A percentile compares a stretch with the other conserved stretches of the same genome.
Conservation (phyloP, 2,888 invertebrate species). For the Exephanes ischioxanthus region DNA sequence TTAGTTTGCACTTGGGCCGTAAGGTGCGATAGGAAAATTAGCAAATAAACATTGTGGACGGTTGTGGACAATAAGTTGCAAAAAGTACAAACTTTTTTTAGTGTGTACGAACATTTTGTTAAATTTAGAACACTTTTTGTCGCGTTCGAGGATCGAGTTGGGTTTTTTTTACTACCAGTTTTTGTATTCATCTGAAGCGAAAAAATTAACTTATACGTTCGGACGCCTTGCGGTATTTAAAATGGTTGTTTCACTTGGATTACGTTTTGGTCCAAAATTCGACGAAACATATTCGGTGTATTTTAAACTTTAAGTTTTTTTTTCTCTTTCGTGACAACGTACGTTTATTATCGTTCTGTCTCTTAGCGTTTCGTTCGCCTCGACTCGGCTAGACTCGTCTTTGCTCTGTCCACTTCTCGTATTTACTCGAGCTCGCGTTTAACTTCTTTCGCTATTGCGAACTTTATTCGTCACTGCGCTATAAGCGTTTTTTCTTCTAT, state of each 20-base stretch:
- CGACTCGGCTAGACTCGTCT: no score
- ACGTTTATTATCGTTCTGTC: not conserved
- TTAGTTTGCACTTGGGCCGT: no score
- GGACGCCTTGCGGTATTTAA: no score
- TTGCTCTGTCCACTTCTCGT: not conserved
- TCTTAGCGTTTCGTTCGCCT: not conserved
- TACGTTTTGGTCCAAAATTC: no score
- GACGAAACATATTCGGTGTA: not conserved
- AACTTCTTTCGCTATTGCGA: not conserved
- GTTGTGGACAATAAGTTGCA: no score
- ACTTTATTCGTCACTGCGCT: not conserved
- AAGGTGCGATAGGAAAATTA: no score
- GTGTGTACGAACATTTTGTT: not conserved
- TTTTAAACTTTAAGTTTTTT: not conserved
- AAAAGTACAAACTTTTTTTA: no score
- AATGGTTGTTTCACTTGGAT: no score
- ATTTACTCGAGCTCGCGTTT: not conserved
- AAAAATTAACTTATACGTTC: no score
- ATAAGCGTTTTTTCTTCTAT: not conserved
- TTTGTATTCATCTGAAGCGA: no score
- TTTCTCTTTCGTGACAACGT: not conserved
- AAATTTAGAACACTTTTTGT: not conserved
- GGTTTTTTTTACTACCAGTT: not conserved
- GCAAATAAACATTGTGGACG: no score
- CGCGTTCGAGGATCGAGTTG: not conserved